Evolutionary conservation across 2,113 vertebrate species (phyloP).

Genomic region (Nerophis ophidion): DNA sequence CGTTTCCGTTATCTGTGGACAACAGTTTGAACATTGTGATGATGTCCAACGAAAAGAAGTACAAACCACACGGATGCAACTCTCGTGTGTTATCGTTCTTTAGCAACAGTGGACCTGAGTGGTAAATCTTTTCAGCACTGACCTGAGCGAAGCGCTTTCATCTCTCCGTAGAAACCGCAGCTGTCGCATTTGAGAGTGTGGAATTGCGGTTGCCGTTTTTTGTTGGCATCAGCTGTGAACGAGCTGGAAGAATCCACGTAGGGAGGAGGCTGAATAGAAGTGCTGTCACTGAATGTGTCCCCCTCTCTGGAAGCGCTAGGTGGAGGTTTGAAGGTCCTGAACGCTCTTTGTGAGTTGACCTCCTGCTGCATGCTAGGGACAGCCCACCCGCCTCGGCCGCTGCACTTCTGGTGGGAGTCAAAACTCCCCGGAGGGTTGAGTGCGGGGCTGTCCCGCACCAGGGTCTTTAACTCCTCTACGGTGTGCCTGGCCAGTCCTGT

Average conservation of each 20-base stretch:
- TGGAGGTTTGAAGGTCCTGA: constrained; percentile 68
- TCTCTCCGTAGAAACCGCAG: constrained; percentile 38
- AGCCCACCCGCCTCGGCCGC: background rate
- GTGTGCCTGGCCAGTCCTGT: constrained; percentile 64
- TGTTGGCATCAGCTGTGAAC: constrained; percentile 44
- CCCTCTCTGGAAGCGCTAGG: constrained; percentile 61
- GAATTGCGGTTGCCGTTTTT: constrained; percentile 45
- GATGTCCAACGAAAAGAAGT: background rate
- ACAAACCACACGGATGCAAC: background rate
- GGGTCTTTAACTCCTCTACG: constrained; percentile 72
- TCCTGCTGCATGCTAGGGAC: constrained; percentile 41
- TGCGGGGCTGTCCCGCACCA: constrained; percentile 66
- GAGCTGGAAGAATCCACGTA: constrained; percentile 59
- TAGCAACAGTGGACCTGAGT: background rate
- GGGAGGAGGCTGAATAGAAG: constrained; percentile 44
- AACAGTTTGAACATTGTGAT: constrained; percentile 15
- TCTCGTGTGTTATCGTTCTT: background rate
- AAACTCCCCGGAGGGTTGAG: constrained; percentile 20
- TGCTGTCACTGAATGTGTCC: constrained; percentile 35
- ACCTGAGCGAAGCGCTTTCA: constrained; percentile 54
- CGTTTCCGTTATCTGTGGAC: constrained; percentile 62
- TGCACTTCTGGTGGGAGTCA: constrained; percentile 41
- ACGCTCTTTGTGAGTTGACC: constrained; percentile 34
- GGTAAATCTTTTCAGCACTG: constrained; percentile 27
- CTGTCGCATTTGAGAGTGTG: constrained; percentile 25